Conservation (phyloP, 2,797 vertebrate genomes). For the Picus viridis region DNA sequence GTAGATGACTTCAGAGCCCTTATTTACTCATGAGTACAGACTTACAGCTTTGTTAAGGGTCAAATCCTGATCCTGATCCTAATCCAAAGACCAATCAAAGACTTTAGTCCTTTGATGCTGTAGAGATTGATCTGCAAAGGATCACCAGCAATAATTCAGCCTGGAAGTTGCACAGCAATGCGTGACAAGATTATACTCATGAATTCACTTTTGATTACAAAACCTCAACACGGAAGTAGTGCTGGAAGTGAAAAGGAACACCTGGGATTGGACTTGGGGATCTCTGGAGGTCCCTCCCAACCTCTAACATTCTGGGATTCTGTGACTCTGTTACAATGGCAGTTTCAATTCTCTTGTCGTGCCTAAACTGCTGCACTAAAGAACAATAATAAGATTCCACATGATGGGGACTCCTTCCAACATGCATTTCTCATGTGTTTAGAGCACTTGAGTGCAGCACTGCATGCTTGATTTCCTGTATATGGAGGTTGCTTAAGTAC, state of each 20-base stretch:
- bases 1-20: background rate
- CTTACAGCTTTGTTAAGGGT: background rate
- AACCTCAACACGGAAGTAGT: background rate
- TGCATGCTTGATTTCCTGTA: background rate
- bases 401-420: background rate
- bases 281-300: too few relatives aligned
- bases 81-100: background rate
- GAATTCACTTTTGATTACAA: background rate
- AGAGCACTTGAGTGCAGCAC: accelerated
- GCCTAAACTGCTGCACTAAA: background rate
- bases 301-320: too few relatives aligned
- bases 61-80: background rate
- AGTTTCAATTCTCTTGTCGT: background rate
- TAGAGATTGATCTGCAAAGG: background rate
- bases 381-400: background rate
- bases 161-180: background rate
- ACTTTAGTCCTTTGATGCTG: background rate
- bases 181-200: background rate
- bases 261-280: too few relatives aligned
- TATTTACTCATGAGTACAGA: background rate
- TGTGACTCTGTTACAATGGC: background rate
- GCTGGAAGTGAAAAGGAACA: background rate
- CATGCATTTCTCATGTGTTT: background rate
- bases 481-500: background rate
- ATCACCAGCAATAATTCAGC: background rate